A percentile compares a stretch with the other conserved stretches of the same genome.
These are phyloP conservation scores for Melanotaenia trifasciata DNA, from an alignment of 2,797 vertebrate species.

Conservation along the genomic window DNA sequence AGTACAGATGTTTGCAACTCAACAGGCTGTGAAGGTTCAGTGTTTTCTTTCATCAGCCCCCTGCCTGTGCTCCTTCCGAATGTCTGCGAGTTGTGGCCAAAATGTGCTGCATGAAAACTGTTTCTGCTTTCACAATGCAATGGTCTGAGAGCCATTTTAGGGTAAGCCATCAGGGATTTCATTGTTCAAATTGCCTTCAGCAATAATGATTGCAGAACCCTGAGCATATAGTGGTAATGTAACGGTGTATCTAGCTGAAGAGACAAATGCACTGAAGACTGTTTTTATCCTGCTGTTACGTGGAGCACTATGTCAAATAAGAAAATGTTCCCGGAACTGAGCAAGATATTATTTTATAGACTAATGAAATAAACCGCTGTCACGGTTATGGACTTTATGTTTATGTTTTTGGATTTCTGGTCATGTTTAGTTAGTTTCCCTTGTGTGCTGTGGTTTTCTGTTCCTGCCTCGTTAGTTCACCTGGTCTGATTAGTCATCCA, in stretches of 20 bases:
- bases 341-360: neutral
- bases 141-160: constrained; percentile 17
- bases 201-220: neutral
- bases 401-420: too few relatives aligned
- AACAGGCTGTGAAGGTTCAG: constrained; percentile 24
- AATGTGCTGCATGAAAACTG: constrained; percentile 1
- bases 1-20: constrained; percentile 5
- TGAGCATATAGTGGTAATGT: neutral
- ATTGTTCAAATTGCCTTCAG: constrained; percentile 5
- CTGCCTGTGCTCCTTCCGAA: constrained; percentile 10
- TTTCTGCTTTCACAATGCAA: constrained; percentile 27
- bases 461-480: too few relatives aligned
- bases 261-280: neutral
- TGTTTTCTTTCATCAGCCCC: constrained; percentile 38
- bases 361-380: too few relatives aligned
- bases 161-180: constrained; percentile 5
- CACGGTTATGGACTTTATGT: too few relatives aligned
- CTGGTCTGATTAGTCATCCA: too few relatives aligned
- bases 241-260: neutral
- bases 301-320: neutral
- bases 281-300: neutral
- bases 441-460: too few relatives aligned
- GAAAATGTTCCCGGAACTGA: neutral
- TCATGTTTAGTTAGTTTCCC: too few relatives aligned
- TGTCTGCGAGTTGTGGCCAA: constrained; percentile 21